Base-by-base conservation (phyloP, 2,797 vertebrate genomes). In the Tapirus indicus region DNA sequence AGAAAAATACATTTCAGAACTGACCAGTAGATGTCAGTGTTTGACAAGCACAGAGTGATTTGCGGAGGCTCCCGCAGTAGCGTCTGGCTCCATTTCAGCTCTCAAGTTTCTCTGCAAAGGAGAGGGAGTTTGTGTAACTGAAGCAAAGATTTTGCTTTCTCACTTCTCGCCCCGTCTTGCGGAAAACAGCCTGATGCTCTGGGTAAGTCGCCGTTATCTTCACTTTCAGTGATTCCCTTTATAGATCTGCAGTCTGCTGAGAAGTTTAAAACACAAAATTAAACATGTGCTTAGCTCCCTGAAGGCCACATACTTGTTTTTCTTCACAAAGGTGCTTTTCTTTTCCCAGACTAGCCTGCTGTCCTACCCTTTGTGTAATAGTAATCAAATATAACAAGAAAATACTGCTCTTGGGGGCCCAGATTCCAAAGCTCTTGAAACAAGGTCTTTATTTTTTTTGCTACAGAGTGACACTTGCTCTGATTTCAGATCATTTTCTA, bases 11-110 rank as follows among this genome's bases (percentile, higher is more conserved):
- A 32, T 94, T 92, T 84, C 95, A 62, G 86, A 95, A 98, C 32
- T 9, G 0, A 97, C 98, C 99, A 98, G 98, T 98, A 99, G 99
- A 98, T 99, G 99, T 98, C 99, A 99, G 98, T 98, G 97, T 99
- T 98, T 96, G 98, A 98, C 98, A 98, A 96, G 98, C 54, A 0
- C 98, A 98, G 85, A 80, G 74, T 89, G 95, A 0, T 44, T 71
- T 20, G 1, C 92, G 54, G 85, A 21, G 17, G 27, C 77, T 97
- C 88, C 98, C 25, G 94, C 88, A 47, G 93, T 98, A 69, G 95
- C 97, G 87, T 97, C 94, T 98, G 89, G 91, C 94, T 95, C 21
- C 79, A 0, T 94, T 98, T 97, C 82, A 91, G 95, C 96, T 94
- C 92, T 25, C 60, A 74, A 94, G 97, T 98, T 97, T 97, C 95